Evolutionary conservation across 2,113 vertebrate genomes (phyloP).

Genomic region (Zeus faber): DNA sequence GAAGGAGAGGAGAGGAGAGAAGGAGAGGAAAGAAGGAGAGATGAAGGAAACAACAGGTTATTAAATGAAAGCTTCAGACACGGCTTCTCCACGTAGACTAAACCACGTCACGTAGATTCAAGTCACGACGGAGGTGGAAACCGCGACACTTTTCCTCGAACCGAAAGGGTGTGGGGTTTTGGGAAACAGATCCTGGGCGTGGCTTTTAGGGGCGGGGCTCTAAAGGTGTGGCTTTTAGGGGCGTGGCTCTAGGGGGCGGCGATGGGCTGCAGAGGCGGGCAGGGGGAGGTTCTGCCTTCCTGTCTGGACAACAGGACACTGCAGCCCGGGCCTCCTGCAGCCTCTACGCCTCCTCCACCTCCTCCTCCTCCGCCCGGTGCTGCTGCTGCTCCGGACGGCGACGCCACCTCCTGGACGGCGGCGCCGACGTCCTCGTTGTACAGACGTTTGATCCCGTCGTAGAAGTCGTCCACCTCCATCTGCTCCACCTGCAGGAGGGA

Average conservation of each 20-base stretch:
- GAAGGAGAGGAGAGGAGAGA: no score
- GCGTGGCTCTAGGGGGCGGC: slow-evolving; percentile 75
- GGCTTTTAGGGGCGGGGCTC: slow-evolving; percentile 79
- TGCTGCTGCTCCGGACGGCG: slow-evolving; percentile 30
- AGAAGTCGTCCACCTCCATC: slow-evolving; percentile 98
- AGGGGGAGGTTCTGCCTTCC: slow-evolving; percentile 82
- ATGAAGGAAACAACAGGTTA: no score
- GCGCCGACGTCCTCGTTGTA: slow-evolving; percentile 85
- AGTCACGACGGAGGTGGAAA: no score
- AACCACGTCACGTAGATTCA: no score
- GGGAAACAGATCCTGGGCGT: slow-evolving; percentile 11
- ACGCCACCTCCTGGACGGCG: slow-evolving; percentile 66
- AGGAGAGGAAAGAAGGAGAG: no score
- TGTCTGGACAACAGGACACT: slow-evolving; percentile 70
- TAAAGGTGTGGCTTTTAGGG: no score
- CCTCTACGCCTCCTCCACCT: slow-evolving; percentile 45
- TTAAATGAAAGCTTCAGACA: no score
- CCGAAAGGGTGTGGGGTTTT: slow-evolving; percentile 20
- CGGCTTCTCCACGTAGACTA: no score
- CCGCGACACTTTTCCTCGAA: no score
- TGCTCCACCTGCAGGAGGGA: slow-evolving; percentile 78
- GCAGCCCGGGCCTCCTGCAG: no score
- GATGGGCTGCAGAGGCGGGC: slow-evolving; percentile 90
- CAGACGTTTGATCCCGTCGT: slow-evolving; percentile 92
- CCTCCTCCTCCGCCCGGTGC: slow-evolving; percentile 42